phyloP scores from a whole-genome alignment of 2,888 invertebrate species.

The Agonopterix alstromeriana region DNA sequence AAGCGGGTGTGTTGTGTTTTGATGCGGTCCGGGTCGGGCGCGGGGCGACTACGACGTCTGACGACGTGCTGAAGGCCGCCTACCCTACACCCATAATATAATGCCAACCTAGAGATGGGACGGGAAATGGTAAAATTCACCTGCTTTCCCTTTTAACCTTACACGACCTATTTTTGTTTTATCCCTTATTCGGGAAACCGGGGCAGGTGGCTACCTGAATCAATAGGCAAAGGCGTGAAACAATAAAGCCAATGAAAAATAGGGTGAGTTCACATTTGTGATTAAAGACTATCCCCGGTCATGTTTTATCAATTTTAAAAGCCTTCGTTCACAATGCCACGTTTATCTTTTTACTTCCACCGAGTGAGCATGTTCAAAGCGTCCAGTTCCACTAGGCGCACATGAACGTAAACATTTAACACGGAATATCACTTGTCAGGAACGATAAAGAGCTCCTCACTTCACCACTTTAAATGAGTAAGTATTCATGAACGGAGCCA shows the following conservation, averaged over 20 bases:
- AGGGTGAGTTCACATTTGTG: neutral
- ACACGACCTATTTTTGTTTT: slow-evolving; percentile 14
- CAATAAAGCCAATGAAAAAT: neutral
- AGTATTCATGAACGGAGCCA: too few relatives aligned
- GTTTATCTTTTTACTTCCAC: too few relatives aligned
- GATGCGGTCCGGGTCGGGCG: slow-evolving; percentile 20
- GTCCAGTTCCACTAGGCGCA: too few relatives aligned
- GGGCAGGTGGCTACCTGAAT: too few relatives aligned
- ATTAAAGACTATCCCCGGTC: too few relatives aligned
- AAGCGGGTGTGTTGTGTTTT: slow-evolving; percentile 28
- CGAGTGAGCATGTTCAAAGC: too few relatives aligned
- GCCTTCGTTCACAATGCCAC: too few relatives aligned
- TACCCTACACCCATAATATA: slow-evolving; percentile 8
- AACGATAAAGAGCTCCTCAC: too few relatives aligned
- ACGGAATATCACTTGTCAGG: too few relatives aligned
- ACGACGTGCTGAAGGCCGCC: slow-evolving; percentile 11
- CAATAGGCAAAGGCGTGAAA: neutral
- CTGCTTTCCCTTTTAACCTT: slow-evolving; percentile 24
- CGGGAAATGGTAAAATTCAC: slow-evolving; percentile 27
- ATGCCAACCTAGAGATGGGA: slow-evolving; percentile 7
- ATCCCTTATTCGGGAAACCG: slow-evolving; percentile 4
- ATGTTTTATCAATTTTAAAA: too few relatives aligned
- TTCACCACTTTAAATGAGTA: too few relatives aligned
- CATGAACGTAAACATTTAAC: too few relatives aligned
- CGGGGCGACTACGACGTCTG: slow-evolving; percentile 22